These are phyloP conservation scores for Dascillus cervinus DNA, from an alignment of 2,888 invertebrate genomes.

Conservation along the genomic window DNA sequence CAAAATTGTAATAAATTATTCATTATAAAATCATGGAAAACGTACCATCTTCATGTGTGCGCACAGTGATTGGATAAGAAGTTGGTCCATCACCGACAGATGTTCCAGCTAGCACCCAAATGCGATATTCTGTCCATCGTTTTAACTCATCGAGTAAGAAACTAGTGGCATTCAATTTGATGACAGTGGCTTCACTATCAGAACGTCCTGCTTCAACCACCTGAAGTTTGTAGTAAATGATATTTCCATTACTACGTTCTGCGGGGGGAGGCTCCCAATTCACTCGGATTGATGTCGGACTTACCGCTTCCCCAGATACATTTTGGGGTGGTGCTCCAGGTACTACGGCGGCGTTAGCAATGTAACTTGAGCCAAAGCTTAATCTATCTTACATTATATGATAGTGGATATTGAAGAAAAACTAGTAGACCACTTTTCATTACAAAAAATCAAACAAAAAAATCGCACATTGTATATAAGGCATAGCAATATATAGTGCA, in stretches of 20 bases:
- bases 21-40: constrained; percentile 29
- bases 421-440: constrained; percentile 18
- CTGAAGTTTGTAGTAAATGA: constrained; percentile 91
- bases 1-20: no score
- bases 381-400: constrained; percentile 26
- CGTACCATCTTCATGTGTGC: constrained; percentile 99
- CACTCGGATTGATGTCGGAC: constrained; percentile 83
- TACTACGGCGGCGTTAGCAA: constrained; percentile 54
- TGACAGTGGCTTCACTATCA: constrained; percentile 75
- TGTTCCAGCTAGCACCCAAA: constrained; percentile 95
- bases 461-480: constrained; percentile 19
- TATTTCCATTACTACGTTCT: constrained; percentile 85
- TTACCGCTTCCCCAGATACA: constrained; percentile 80
- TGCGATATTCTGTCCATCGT: constrained; percentile 93
- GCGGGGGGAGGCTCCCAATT: constrained; percentile 89
- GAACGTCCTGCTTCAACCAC: constrained; percentile 78
- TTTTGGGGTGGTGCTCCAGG: constrained; percentile 95
- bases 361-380: constrained; percentile 34
- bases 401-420: constrained; percentile 36
- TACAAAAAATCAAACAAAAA: constrained; percentile 23
- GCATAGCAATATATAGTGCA: constrained; percentile 35
- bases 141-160: constrained; percentile 83
- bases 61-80: constrained; percentile 84
- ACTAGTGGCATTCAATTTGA: constrained; percentile 70
- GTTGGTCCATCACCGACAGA: constrained; percentile 93